These are phyloP conservation scores for Eueides isabella DNA, from an alignment of 1,140 invertebrate genomes.

Conservation along the genomic window DNA sequence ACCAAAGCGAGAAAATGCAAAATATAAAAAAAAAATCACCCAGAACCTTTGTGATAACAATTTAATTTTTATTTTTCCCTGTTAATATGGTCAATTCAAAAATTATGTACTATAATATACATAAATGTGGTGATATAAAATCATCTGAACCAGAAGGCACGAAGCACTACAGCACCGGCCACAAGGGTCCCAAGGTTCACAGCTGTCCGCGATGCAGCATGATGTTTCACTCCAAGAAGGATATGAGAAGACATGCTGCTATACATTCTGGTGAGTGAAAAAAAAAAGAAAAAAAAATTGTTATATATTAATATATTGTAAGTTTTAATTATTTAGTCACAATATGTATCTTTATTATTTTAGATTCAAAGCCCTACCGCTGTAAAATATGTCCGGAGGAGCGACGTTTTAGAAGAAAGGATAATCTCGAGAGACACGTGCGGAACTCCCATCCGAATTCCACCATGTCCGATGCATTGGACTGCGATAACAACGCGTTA, in stretches of 20 bases:
- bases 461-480: slow-evolving; percentile 52
- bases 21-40: too few relatives aligned
- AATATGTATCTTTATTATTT: slow-evolving; percentile 32
- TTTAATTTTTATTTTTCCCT: background rate
- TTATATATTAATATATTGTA: too few relatives aligned
- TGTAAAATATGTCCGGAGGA: slow-evolving; percentile 82
- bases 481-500: slow-evolving; percentile 59
- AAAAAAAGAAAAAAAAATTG: too few relatives aligned
- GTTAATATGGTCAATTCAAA: slow-evolving; percentile 17
- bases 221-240: slow-evolving; percentile 82
- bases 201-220: slow-evolving; percentile 80
- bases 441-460: slow-evolving; percentile 84
- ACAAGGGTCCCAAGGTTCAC: slow-evolving; percentile 60
- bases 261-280: slow-evolving; percentile 84
- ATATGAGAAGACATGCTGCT: slow-evolving; percentile 80
- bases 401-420: slow-evolving; percentile 83
- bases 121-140: slow-evolving; percentile 53
- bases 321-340: background rate
- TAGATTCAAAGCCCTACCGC: slow-evolving; percentile 82
- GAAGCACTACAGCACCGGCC: slow-evolving; percentile 53
- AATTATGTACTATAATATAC: slow-evolving; percentile 31
- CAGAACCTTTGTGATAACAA: too few relatives aligned
- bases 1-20: too few relatives aligned
- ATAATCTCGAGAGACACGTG: slow-evolving; percentile 85
- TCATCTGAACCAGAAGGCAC: slow-evolving; percentile 44